phyloP scores from a whole-genome alignment of 1,140 invertebrate species.

The Lucilia cuprina region DNA sequence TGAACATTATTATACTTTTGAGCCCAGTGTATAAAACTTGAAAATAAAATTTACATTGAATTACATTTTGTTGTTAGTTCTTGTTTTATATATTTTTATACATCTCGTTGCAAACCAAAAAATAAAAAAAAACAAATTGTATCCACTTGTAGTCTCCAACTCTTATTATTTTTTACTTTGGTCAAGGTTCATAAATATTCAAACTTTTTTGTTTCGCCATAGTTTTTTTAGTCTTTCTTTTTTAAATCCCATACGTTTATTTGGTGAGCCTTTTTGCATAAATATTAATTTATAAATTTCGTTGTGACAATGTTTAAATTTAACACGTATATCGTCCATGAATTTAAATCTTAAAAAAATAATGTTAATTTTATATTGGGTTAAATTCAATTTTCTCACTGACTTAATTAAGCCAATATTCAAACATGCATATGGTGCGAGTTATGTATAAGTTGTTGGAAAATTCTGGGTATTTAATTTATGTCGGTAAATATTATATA shows the following conservation, averaged over 20 bases:
- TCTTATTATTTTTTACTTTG: conserved; percentile 15
- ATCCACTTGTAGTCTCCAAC: conserved; percentile 25
- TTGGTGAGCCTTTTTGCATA: background rate
- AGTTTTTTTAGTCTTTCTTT: background rate
- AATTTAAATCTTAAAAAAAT: no score
- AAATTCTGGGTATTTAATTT: no score
- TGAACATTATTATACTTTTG: background rate
- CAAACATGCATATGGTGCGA: no score
- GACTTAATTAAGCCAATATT: no score
- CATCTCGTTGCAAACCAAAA: background rate
- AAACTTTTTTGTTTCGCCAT: background rate
- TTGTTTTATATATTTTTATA: background rate
- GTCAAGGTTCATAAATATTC: conserved; percentile 33
- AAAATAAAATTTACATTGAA: conserved; percentile 16
- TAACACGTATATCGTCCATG: no score
- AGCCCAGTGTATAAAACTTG: conserved; percentile 1
- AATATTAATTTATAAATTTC: no score
- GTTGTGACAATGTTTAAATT: no score
- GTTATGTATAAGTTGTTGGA: no score
- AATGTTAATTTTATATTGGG: no score
- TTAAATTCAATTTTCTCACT: no score
- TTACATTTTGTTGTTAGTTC: background rate
- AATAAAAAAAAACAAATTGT: conserved; percentile 8
- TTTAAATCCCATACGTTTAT: conserved; percentile 4
- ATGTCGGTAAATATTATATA: no score